Conservation (phyloP, 2,797 vertebrate genomes). For the Vespertilio murinus region DNA sequence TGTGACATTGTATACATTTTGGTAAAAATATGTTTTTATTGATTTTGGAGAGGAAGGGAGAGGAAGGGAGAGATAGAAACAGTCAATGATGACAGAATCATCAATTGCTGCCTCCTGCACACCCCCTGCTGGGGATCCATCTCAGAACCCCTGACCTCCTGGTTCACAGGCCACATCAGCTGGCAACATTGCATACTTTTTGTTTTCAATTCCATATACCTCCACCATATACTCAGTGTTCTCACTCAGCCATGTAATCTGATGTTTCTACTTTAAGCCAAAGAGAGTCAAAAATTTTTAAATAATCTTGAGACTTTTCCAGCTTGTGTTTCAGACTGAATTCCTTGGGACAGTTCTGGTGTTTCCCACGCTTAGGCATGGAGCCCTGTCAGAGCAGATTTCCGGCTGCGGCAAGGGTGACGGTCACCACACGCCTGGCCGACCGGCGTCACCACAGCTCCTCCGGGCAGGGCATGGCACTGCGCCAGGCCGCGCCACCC, state of each 20-base stretch:
- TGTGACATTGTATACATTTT: not conserved
- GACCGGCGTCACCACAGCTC: not conserved
- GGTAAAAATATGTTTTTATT: too few relatives aligned
- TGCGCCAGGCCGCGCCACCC: not conserved
- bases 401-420: accelerated
- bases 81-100: not conserved
- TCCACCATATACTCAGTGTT: accelerated
- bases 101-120: too few relatives aligned
- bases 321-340: not conserved
- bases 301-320: not conserved
- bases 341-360: not conserved
- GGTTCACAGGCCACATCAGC: too few relatives aligned
- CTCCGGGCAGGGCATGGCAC: not conserved
- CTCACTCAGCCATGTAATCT: accelerated
- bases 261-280: not conserved
- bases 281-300: not conserved
- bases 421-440: accelerated
- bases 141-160: too few relatives aligned
- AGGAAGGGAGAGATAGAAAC: not conserved
- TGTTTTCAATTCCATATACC: not conserved
- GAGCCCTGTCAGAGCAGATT: not conserved
- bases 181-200: not conserved
- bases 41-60: too few relatives aligned
- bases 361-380: not conserved
- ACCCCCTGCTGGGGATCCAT: too few relatives aligned